These are phyloP conservation scores for Trichosurus vulpecula DNA, from an alignment of 2,797 vertebrate species.

Conservation along the genomic window DNA sequence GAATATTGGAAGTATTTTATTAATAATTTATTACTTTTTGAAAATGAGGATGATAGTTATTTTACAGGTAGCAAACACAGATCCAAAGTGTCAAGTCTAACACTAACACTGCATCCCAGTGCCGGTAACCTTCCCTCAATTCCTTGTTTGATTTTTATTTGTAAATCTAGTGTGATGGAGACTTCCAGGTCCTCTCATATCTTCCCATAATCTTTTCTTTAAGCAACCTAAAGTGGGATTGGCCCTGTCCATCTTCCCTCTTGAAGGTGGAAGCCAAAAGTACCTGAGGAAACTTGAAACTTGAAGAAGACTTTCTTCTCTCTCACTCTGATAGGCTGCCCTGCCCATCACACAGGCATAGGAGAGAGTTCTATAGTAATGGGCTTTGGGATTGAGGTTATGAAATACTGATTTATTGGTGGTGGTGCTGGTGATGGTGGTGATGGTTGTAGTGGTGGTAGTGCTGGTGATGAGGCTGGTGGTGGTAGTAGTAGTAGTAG, in stretches of 20 bases:
- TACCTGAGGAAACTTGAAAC: neutral
- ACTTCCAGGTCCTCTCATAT: neutral
- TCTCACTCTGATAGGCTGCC: neutral
- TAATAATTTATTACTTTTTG: neutral
- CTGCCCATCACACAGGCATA: neutral
- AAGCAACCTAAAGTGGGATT: neutral
- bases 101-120: neutral
- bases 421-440: neutral
- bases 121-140: neutral
- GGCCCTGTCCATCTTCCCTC: neutral
- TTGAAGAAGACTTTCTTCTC: neutral
- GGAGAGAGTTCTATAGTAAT: neutral
- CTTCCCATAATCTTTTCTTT: neutral
- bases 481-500: neutral
- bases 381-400: neutral
- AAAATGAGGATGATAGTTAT: neutral
- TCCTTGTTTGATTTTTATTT: neutral
- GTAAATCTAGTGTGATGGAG: neutral
- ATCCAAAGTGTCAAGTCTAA: neutral
- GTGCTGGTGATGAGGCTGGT: too few relatives aligned
- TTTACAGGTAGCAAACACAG: neutral
- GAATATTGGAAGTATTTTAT: neutral
- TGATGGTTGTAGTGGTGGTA: fast-evolving
- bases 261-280: neutral
- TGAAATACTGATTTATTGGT: neutral